Evolutionary conservation across 2,888 invertebrate species (phyloP).

Genomic region (Sminthurinus aureus): DNA sequence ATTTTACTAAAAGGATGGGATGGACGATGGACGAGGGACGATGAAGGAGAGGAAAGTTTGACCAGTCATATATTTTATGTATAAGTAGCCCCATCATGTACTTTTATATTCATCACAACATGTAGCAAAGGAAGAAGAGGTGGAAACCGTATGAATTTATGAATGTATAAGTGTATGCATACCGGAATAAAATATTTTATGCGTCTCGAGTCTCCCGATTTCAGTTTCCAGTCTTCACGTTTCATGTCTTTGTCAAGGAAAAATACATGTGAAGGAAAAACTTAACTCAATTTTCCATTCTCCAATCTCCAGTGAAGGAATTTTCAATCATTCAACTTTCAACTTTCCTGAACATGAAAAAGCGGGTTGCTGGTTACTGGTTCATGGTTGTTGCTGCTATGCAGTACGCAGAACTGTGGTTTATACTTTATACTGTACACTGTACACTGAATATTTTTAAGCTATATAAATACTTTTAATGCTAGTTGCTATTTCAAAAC

Average conservation of each 20-base stretch:
- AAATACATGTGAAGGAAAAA: not conserved
- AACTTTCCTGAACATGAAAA: not conserved
- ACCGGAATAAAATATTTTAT: not conserved
- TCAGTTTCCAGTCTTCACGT: not conserved
- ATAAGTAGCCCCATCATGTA: not conserved
- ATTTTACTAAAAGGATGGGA: conserved; percentile 7
- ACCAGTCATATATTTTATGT: not conserved
- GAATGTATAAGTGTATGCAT: not conserved
- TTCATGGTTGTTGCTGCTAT: too few species aligned
- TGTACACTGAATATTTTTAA: too few species aligned
- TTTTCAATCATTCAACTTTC: not conserved
- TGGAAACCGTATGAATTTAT: too few species aligned
- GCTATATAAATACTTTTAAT: too few species aligned
- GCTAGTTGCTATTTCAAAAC: too few species aligned
- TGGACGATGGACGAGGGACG: not conserved
- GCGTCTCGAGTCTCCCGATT: not conserved
- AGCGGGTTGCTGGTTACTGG: too few species aligned
- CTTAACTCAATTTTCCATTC: not conserved
- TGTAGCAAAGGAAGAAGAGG: too few species aligned
- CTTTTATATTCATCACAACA: too few species aligned
- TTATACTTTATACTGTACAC: too few species aligned
- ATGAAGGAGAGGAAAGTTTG: not conserved
- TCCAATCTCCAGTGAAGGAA: not conserved
- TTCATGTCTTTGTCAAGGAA: conserved; percentile 11
- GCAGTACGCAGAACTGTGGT: too few species aligned